phyloP scores from a whole-genome alignment of 2,888 invertebrate species.

The Drosophila paranaensis region DNA sequence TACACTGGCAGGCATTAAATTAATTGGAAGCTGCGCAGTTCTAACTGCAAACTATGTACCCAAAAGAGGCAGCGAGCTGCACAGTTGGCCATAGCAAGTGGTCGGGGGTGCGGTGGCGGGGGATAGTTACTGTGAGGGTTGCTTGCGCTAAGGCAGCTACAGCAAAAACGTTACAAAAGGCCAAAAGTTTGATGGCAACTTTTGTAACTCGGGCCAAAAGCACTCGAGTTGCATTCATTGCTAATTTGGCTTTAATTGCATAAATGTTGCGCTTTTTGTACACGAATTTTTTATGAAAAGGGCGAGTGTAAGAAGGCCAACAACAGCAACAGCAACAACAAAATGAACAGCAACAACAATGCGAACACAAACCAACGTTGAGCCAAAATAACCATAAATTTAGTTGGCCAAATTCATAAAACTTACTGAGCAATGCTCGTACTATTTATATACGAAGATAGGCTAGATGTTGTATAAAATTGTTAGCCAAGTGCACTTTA shows the following conservation, averaged over 20 bases:
- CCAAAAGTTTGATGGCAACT: slow-evolving; percentile 80
- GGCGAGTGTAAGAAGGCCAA: slow-evolving; percentile 17
- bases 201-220: slow-evolving; percentile 73
- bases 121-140: slow-evolving; percentile 24
- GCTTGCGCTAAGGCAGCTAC: slow-evolving; percentile 43
- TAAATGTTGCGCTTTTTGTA: slow-evolving; percentile 80
- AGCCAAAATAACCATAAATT: slow-evolving; percentile 67
- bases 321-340: slow-evolving; percentile 16
- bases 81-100: slow-evolving; percentile 45
- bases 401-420: slow-evolving; percentile 56
- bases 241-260: slow-evolving; percentile 82
- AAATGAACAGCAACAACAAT: slow-evolving; percentile 27
- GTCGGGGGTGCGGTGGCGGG: slow-evolving; percentile 5
- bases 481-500: slow-evolving; percentile 73
- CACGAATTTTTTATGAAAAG: slow-evolving; percentile 63
- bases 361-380: slow-evolving; percentile 16
- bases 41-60: slow-evolving; percentile 60
- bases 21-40: slow-evolving; percentile 76
- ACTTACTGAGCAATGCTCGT: slow-evolving; percentile 31
- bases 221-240: slow-evolving; percentile 80
- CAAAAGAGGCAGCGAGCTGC: slow-evolving; percentile 40
- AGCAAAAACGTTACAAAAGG: slow-evolving; percentile 77
- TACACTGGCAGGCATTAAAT: slow-evolving; percentile 80
- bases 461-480: slow-evolving; percentile 66
- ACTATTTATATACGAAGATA: slow-evolving; percentile 4